Evolutionary conservation across 2,113 vertebrate species (phyloP), one percentile per base, ranked within the genome.

Genomic region (Burhinus oedicnemus): DNA sequence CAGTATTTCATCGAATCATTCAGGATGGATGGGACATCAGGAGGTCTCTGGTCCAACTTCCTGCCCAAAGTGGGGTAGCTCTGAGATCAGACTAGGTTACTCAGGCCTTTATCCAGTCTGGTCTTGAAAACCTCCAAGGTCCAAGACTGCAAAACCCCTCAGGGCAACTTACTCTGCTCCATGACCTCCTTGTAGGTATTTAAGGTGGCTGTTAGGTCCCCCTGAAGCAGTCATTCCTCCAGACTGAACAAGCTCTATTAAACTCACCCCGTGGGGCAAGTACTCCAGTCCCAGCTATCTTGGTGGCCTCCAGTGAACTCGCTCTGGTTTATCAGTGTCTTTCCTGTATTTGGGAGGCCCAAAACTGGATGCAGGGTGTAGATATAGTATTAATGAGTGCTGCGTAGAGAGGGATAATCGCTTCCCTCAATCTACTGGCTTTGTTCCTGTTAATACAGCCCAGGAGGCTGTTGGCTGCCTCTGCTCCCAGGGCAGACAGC

Each of bases 1-100:
- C 11, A 1, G 45, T 6, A 15, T 29, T 61, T 52, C 3, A 0
- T 7, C 1, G 13, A 25, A 11, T 57, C 3, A 0, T 20, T 89
- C 19, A 3, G 11, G 14, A 5, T 12, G 40, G 40, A 34, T 34
- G 11, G 8, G 51, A 61, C 7, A 42, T 62, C 10, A 1, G 42
- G 26, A 76, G 47, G 16, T 16, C 40, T 62, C 44, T 60, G 69
- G 3, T 70, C 13, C 58, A 29, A 9, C 4, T n/a, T 55, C 13
- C 19, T 29, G 16, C 36, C 11, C 17, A 16, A 14, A 68, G 36
- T 3, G 14, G 25, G 18, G 8, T 57, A 71, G 27, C 18, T 66
- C 69, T 36, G 34, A 42, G 44, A 45, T 64, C 42, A 42, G 38
- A 27, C 14, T 38, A 7, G 38, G 34, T 51, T 75, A 26, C 34